These are phyloP conservation scores for Pammene aurita DNA, from an alignment of 2,888 invertebrate species.

Conservation along the genomic window DNA sequence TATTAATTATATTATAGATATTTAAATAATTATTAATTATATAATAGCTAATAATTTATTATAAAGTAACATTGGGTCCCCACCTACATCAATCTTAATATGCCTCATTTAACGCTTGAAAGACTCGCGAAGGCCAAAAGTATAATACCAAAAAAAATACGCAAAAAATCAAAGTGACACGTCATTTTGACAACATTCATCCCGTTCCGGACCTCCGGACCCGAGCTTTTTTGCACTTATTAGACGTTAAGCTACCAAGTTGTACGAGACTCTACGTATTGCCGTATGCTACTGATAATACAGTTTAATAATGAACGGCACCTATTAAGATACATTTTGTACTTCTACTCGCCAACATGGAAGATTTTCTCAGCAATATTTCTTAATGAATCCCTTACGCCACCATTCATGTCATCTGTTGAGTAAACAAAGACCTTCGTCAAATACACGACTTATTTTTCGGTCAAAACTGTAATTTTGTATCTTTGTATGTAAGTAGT, in stretches of 20 bases:
- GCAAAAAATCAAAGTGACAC: constrained; percentile 73
- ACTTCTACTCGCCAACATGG: constrained; percentile 47
- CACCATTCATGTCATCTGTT: constrained; percentile 78
- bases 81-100: constrained; percentile 19
- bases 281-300: constrained; percentile 38
- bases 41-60: too few species aligned
- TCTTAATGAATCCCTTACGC: constrained; percentile 76
- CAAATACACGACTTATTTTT: constrained; percentile 49
- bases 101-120: constrained; percentile 38
- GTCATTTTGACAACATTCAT: constrained; percentile 82
- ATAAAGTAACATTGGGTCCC: neutral
- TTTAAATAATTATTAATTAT: too few species aligned
- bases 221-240: constrained; percentile 51
- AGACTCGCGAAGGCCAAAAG: constrained; percentile 29
- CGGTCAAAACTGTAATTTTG: constrained; percentile 5
- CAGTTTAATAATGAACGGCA: constrained; percentile 45
- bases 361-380: constrained; percentile 67
- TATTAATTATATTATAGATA: too few species aligned
- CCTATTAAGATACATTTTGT: constrained; percentile 37
- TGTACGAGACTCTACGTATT: neutral
- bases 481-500: neutral
- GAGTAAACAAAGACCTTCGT: constrained; percentile 77
- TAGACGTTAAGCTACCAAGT: constrained; percentile 23
- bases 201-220: constrained; percentile 64
- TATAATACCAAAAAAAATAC: constrained; percentile 59